Evolutionary conservation across 2,888 invertebrate species (phyloP), one percentile per base, ranked within the genome.

Genomic region (Anaspis maculata): DNA sequence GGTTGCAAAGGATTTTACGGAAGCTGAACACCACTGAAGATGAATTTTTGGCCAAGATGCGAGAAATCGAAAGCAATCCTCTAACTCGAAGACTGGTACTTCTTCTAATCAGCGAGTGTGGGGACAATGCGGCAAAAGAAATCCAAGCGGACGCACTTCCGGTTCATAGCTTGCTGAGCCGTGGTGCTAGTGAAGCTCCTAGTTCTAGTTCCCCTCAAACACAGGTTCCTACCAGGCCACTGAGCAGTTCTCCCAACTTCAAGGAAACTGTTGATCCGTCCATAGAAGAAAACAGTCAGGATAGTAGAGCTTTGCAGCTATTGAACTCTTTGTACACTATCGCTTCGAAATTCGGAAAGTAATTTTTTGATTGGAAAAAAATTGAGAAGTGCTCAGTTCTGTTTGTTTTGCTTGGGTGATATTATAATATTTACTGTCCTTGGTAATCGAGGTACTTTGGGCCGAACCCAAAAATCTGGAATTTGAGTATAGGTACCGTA

Each of bases 311-410:
- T 9, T 67, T 89, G 51, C 86, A 88, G 64, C 68, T 89, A 48
- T 73, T 89, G 56, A 79, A 84, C 66, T 86, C 88, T 42, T 69
- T 89, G 35, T 89, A 88, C 65, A 78, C 83, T 42, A 78, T 89
- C 59, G 87, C 88, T 34, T 83, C 87, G 12, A 78, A 80, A 67
- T 87, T 86, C 76, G 85, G 85, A 51, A 74, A 72, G 67, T 69
- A 67, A 57, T 19, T 19, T 19, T 6, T 19, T 19, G 19, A 19
- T 19, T 19, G 19, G 19, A n/a, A n/a, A n/a, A n/a, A n/a, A n/a
- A n/a, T n/a, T n/a, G n/a, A n/a, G n/a, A n/a, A n/a, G n/a, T n/a
- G n/a, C n/a, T n/a, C n/a, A n/a, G n/a, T n/a, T n/a, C n/a, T n/a
- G n/a, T n/a, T n/a, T n/a, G 13, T 25, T 12, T 25, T 12, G 25